phyloP scores from a whole-genome alignment of 1,140 invertebrate species.

The Hydropsyche tenuis region DNA sequence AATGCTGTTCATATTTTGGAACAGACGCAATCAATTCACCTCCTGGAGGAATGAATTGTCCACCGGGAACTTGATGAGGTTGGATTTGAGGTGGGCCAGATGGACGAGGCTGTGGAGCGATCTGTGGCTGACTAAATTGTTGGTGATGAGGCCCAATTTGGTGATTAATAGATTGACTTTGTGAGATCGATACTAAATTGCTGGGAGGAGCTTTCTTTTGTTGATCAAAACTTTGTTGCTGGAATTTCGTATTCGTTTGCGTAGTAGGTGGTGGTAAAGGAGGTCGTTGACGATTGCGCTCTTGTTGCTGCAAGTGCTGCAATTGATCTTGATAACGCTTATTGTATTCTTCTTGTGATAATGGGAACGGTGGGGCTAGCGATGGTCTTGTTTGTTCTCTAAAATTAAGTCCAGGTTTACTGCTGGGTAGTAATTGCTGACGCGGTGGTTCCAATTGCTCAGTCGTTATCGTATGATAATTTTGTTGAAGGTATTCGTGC shows the following conservation, averaged over 20 bases:
- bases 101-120: constrained; percentile 52
- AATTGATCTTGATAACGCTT: constrained; percentile 51
- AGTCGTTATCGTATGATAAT: constrained; percentile 62
- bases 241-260: constrained; percentile 49
- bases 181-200: constrained; percentile 42
- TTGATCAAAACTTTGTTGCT: constrained; percentile 51
- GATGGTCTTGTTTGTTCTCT: constrained; percentile 51
- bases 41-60: constrained; percentile 63
- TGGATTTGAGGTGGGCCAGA: constrained; percentile 54
- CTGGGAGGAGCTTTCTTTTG: constrained; percentile 49
- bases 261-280: constrained; percentile 54
- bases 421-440: constrained; percentile 53
- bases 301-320: constrained; percentile 49
- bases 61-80: constrained; percentile 53
- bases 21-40: constrained; percentile 76
- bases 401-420: constrained; percentile 55
- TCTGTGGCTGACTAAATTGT: constrained; percentile 55
- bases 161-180: constrained; percentile 34
- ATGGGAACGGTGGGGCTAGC: constrained; percentile 50
- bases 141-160: constrained; percentile 52
- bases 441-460: constrained; percentile 59
- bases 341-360: constrained; percentile 49
- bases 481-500: constrained; percentile 62
- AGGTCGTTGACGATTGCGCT: constrained; percentile 54
- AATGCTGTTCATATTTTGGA: constrained; percentile 78